phyloP scores from a whole-genome alignment of 2,113 vertebrate species.

The Sturnira hondurensis region DNA sequence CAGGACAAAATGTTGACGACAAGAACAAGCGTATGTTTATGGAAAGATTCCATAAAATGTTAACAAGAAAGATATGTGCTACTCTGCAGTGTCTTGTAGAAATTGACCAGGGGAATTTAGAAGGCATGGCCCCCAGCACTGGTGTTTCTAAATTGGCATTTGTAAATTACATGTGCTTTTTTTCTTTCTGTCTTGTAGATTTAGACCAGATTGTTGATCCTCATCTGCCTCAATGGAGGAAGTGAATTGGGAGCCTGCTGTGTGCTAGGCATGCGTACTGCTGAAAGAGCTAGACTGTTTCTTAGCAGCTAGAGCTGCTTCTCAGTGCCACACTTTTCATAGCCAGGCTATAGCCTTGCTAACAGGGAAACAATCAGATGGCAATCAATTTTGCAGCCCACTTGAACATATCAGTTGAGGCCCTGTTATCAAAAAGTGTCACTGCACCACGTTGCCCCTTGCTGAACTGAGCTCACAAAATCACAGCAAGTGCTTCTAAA shows the following conservation, averaged over 20 bases:
- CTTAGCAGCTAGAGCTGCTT: neutral
- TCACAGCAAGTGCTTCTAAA: neutral
- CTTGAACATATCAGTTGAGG: neutral
- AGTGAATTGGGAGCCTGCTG: neutral
- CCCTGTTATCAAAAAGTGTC: neutral
- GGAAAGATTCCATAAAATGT: slow-evolving; percentile 69
- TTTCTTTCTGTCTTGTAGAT: neutral
- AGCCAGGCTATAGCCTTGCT: neutral
- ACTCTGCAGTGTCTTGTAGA: slow-evolving; percentile 40
- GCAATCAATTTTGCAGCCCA: neutral
- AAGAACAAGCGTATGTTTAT: slow-evolving; percentile 77
- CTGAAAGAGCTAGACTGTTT: neutral
- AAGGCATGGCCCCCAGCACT: neutral
- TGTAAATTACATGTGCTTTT: neutral
- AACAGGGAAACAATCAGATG: neutral
- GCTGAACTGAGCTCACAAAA: neutral
- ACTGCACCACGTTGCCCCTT: rapidly evolving
- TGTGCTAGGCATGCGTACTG: neutral
- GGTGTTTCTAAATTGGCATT: slow-evolving; percentile 64
- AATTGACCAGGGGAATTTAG: slow-evolving; percentile 48
- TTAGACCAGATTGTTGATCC: neutral
- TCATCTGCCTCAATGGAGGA: neutral
- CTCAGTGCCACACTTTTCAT: neutral
- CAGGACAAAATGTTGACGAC: slow-evolving; percentile 75
- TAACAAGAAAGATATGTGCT: slow-evolving; percentile 58